Conservation (phyloP, 2,797 vertebrate species). For the Enteromius afrohamiltoni region DNA sequence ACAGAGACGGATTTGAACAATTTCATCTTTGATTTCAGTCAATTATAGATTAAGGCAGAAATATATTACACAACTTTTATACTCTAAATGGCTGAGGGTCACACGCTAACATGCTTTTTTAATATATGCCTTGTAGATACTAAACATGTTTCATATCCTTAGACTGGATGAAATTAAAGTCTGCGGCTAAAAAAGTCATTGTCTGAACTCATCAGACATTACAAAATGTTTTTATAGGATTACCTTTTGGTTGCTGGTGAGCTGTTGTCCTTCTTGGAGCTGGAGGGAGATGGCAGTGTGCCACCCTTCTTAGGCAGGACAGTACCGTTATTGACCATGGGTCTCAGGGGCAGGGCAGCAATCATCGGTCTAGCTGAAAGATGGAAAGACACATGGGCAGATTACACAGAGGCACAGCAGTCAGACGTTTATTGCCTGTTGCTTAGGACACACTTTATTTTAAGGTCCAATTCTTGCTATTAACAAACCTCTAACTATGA, state of each 20-base stretch:
- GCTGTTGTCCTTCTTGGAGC: constrained; percentile 86
- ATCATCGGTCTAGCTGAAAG: constrained; percentile 91
- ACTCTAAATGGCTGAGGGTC: not conserved
- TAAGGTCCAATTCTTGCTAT: not conserved
- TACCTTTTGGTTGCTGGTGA: constrained; percentile 87
- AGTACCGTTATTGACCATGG: constrained; percentile 92
- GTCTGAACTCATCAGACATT: not conserved
- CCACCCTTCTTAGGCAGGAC: constrained; percentile 95
- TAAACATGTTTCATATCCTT: not conserved
- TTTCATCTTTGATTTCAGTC: not conserved
- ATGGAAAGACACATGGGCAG: constrained; percentile 50
- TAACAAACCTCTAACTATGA: not conserved
- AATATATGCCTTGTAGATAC: not conserved
- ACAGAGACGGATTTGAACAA: not conserved
- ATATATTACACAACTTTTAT: not conserved
- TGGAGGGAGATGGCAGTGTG: constrained; percentile 90
- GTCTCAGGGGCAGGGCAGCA: constrained; percentile 88
- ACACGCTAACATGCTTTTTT: not conserved
- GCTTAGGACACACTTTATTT: not conserved
- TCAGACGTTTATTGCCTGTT: not conserved
- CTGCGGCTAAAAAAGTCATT: not conserved
- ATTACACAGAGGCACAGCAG: constrained; percentile 8
- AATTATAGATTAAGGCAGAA: not conserved
- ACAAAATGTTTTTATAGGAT: not conserved
- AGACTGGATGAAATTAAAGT: not conserved